phyloP scores from a whole-genome alignment of 2,888 invertebrate genomes.

The Metalampra italica region DNA sequence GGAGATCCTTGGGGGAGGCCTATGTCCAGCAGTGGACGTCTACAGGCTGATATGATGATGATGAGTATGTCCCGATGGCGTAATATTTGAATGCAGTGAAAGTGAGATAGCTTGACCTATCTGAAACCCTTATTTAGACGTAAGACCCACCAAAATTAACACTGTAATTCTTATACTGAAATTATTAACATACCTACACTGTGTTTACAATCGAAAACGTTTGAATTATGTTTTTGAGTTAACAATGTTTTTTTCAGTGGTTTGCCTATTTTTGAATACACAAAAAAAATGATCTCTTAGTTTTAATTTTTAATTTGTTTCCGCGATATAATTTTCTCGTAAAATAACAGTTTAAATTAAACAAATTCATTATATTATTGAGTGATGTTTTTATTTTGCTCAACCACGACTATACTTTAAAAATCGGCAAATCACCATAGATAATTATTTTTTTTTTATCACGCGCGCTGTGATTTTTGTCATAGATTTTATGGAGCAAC shows the following conservation, averaged over 20 bases:
- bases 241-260: conserved; percentile 23
- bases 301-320: conserved; percentile 15
- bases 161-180: conserved; percentile 11
- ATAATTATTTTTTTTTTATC: conserved; percentile 7
- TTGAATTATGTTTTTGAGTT: neutral
- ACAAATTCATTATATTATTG: no score
- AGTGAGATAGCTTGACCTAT: neutral
- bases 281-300: conserved; percentile 40
- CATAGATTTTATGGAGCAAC: no score
- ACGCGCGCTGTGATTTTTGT: conserved; percentile 28
- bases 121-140: conserved; percentile 15
- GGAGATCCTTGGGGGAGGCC: no score
- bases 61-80: neutral
- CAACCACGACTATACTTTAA: conserved; percentile 23
- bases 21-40: no score
- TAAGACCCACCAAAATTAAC: conserved; percentile 32
- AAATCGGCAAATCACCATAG: conserved; percentile 48
- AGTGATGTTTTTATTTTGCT: neutral
- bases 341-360: neutral
- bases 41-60: no score
- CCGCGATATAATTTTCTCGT: neutral
- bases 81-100: neutral
- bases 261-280: conserved; percentile 48
- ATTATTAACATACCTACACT: neutral
- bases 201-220: neutral